Evolutionary conservation across 2,113 vertebrate genomes (phyloP).

Genomic region (Gnathonemus longibarbis): DNA sequence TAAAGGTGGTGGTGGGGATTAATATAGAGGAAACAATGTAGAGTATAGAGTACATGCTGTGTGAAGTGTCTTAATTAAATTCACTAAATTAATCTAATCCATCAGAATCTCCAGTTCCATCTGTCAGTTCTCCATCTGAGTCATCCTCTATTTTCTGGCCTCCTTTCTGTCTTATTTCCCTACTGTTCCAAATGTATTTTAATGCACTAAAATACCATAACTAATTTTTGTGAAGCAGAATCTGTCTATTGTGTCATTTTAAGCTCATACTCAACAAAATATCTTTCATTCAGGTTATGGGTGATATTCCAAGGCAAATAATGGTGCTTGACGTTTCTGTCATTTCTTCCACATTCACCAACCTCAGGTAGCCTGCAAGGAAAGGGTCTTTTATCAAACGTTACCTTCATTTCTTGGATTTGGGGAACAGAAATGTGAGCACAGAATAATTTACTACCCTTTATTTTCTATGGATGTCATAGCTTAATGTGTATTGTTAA

Average conservation of each 20-base stretch:
- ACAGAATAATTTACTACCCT: not conserved
- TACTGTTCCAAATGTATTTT: not conserved
- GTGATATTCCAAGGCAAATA: slow-evolving; percentile 30
- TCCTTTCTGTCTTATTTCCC: too few relatives aligned
- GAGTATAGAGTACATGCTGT: not conserved
- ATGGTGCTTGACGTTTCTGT: not conserved
- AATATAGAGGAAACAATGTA: not conserved
- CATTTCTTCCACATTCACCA: not conserved
- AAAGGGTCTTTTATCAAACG: not conserved
- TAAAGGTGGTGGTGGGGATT: not conserved
- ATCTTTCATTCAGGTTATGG: not conserved
- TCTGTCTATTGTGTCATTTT: not conserved
- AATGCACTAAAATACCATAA: not conserved
- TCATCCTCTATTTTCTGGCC: not conserved
- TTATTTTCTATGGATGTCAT: not conserved
- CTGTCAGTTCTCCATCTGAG: not conserved
- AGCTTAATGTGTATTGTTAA: not conserved
- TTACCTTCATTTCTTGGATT: not conserved
- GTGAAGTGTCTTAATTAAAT: not conserved
- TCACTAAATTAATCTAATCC: slow-evolving; percentile 1
- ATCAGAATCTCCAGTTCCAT: not conserved
- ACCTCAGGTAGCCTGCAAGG: not conserved
- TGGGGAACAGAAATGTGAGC: not conserved
- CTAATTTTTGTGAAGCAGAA: not conserved
- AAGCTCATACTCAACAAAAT: not conserved